Evolutionary conservation across 2,888 invertebrate species (phyloP).

Genomic region (Epiblema foenella): DNA sequence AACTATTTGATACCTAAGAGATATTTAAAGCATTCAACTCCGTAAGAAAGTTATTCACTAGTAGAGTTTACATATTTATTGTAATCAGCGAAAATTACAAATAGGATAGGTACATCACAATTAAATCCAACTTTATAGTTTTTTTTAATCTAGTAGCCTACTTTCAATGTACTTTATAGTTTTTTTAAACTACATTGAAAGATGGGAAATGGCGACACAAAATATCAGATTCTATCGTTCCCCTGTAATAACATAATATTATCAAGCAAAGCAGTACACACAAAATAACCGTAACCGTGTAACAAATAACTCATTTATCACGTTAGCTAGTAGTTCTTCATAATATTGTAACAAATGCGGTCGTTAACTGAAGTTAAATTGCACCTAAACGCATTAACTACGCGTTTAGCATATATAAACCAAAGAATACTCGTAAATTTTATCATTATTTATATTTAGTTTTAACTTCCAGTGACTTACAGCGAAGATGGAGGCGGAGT

Average conservation of each 20-base stretch:
- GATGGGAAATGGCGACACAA: neutral
- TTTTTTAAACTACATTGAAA: neutral
- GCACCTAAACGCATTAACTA: constrained; percentile 48
- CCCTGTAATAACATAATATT: neutral
- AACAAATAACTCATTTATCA: constrained; percentile 56
- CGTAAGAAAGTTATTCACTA: too few relatives aligned
- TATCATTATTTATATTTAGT: constrained; percentile 4
- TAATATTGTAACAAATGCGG: constrained; percentile 58
- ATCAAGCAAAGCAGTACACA: neutral
- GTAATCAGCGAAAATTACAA: neutral
- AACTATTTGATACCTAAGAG: too few relatives aligned
- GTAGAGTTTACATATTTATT: too few relatives aligned
- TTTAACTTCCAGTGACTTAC: constrained; percentile 2
- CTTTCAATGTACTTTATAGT: too few relatives aligned
- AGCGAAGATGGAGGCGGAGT: neutral
- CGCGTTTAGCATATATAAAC: constrained; percentile 25
- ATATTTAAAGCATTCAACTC: too few relatives aligned
- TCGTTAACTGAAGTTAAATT: constrained; percentile 60
- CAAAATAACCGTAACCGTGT: constrained; percentile 3
- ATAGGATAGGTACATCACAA: neutral
- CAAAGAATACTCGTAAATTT: constrained; percentile 24
- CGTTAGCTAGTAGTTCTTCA: constrained; percentile 56
- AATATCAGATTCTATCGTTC: neutral
- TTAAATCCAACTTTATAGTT: neutral
- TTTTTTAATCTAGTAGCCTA: too few relatives aligned